These are phyloP conservation scores for Neogobius melanostomus DNA, from an alignment of 2,113 vertebrate species.

Conservation along the genomic window DNA sequence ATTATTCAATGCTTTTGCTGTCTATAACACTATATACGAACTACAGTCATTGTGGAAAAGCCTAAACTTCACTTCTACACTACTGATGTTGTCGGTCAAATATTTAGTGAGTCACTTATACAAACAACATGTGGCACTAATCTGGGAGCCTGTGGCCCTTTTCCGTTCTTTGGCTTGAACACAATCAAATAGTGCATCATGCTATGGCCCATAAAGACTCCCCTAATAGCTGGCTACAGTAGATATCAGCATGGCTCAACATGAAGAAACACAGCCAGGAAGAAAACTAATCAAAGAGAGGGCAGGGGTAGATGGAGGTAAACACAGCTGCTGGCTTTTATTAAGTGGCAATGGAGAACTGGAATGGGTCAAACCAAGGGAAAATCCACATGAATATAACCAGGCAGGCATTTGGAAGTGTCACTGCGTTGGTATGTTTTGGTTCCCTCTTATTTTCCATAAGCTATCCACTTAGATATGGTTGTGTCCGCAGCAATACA, in stretches of 20 bases:
- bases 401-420: slow-evolving; percentile 47
- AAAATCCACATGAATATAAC: slow-evolving; percentile 57
- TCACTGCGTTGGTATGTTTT: slow-evolving; percentile 62
- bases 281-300: slow-evolving; percentile 49
- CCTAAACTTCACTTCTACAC: slow-evolving; percentile 49
- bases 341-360: slow-evolving; percentile 56
- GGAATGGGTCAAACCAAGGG: slow-evolving; percentile 58
- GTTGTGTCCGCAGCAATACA: slow-evolving; percentile 55
- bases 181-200: slow-evolving; percentile 31
- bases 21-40: too few relatives aligned
- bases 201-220: slow-evolving; percentile 36
- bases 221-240: slow-evolving; percentile 46
- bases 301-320: slow-evolving; percentile 63
- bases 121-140: slow-evolving; percentile 77
- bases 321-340: slow-evolving; percentile 74
- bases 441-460: slow-evolving; percentile 54
- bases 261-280: slow-evolving; percentile 29
- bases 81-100: slow-evolving; percentile 49
- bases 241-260: slow-evolving; percentile 41
- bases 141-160: slow-evolving; percentile 60
- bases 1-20: too few relatives aligned
- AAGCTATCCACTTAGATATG: slow-evolving; percentile 25
- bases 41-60: background rate
- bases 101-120: slow-evolving; percentile 57
- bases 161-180: slow-evolving; percentile 42